These are phyloP conservation scores for Tenodera sinensis DNA, from an alignment of 2,888 invertebrate species.

Conservation along the genomic window DNA sequence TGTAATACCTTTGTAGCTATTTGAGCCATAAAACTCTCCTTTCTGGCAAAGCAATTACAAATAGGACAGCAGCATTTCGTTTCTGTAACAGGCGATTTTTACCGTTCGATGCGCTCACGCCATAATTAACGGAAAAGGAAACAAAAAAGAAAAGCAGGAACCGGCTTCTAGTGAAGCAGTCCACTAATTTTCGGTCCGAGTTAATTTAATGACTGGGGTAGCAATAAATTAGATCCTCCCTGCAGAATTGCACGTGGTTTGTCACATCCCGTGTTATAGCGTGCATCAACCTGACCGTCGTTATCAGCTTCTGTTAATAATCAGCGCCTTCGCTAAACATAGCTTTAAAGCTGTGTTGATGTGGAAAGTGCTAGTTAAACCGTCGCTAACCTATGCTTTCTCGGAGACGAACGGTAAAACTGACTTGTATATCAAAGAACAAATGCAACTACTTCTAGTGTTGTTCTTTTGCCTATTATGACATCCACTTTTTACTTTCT, in stretches of 20 bases:
- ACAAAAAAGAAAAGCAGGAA: neutral
- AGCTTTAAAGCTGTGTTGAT: neutral
- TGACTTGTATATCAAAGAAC: too few relatives aligned
- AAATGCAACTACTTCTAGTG: too few relatives aligned
- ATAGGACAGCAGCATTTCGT: neutral
- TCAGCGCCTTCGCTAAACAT: neutral
- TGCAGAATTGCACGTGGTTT: neutral
- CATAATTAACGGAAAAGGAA: neutral
- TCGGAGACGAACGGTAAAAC: too few relatives aligned
- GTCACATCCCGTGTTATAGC: neutral
- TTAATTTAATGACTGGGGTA: neutral
- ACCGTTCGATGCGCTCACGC: neutral
- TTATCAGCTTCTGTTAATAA: neutral
- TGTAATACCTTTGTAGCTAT: neutral
- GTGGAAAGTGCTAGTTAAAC: too few relatives aligned
- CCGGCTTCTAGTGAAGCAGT: neutral
- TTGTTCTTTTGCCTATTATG: too few relatives aligned
- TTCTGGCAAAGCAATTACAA: neutral
- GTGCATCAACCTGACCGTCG: neutral
- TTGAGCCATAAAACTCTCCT: neutral
- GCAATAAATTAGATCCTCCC: neutral
- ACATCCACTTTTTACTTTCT: too few relatives aligned
- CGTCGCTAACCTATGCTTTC: neutral
- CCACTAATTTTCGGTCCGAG: neutral
- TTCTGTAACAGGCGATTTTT: neutral